Base-by-base conservation (phyloP, 1,140 invertebrate genomes). In the Drosophila lacteicornis region DNA sequence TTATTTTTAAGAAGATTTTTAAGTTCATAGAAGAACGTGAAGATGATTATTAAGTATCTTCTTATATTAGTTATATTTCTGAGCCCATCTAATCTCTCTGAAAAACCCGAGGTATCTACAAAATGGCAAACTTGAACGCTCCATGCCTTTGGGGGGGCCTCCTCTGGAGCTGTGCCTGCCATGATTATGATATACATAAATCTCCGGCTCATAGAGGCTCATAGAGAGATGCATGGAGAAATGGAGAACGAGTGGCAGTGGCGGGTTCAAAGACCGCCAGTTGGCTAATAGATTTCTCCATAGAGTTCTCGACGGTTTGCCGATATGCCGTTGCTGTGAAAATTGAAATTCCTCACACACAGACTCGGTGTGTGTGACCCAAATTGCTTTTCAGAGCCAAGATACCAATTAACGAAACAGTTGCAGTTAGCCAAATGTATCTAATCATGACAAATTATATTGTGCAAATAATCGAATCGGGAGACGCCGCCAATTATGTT, bases 131-230 rank as follows among this genome's bases (percentile, higher is more conserved):
- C 57, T 78, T 70, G 57, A 79, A 46, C 65, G 46, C 62, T 40
- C 56, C 51, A 33, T 56, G 74, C 50, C 74, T 69, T 66, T 33
- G n/a, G 36, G 9, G 22, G 22, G 7, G 33, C 55, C 40, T 71
- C 51, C 55, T 46, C 43, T 15, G 25, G 46, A 55, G 55, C 75
- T 65, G 65, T 51, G 71, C 42, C 46, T 59, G 56, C 50, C 36
- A 30, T 56, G 56, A 90, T 88, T 88, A 88, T 88, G 84, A 88
- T 88, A 90, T 83, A 81, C 81, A 90, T 75, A 79, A 58, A 80
- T 88, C 79, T 71, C 53, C 36, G 43, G 50, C 65, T 71, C 68
- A 71, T 25, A 55, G 51, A 70, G 45, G 50, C 65, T 71, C 68
- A 71, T 25, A 55, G 51, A 70, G 45, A 59, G 25, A 36, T 59